Conservation (phyloP, 2,113 vertebrate genomes). For the Alosa alosa region DNA sequence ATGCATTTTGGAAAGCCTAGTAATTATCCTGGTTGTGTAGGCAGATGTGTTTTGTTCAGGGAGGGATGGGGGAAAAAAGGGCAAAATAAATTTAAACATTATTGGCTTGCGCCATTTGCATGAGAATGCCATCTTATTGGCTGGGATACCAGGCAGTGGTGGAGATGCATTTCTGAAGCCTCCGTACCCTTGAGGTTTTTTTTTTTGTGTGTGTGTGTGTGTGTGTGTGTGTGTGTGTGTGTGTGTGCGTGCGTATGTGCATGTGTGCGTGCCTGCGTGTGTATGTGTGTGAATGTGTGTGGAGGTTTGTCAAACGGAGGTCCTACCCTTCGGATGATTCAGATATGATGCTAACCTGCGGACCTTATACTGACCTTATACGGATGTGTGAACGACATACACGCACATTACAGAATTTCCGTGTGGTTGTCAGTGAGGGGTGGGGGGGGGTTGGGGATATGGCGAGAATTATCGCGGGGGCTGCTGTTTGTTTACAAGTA, state of each 20-base stretch:
- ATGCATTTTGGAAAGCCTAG: conserved; percentile 75
- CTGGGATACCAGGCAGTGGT: conserved; percentile 66
- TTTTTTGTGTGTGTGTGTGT: conserved; percentile 3
- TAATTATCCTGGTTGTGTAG: conserved; percentile 71
- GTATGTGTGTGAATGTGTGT: background rate
- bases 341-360: no score
- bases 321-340: no score
- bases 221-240: conserved; percentile 8
- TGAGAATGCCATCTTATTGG: conserved; percentile 75
- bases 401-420: no score
- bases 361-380: no score
- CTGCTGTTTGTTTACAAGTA: no score
- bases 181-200: conserved; percentile 42
- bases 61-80: conserved; percentile 45
- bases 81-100: conserved; percentile 78
- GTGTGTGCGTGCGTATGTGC: background rate
- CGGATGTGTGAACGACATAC: no score
- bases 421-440: no score
- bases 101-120: conserved; percentile 79
- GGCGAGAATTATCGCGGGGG: no score
- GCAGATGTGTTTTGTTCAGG: conserved; percentile 69
- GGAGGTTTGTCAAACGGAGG: no score
- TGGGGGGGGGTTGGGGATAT: no score
- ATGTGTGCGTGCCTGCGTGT: background rate
- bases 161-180: conserved; percentile 70